These are phyloP conservation scores for Drosophila fulvimacula DNA, from an alignment of 2,888 invertebrate species.

Conservation along the genomic window DNA sequence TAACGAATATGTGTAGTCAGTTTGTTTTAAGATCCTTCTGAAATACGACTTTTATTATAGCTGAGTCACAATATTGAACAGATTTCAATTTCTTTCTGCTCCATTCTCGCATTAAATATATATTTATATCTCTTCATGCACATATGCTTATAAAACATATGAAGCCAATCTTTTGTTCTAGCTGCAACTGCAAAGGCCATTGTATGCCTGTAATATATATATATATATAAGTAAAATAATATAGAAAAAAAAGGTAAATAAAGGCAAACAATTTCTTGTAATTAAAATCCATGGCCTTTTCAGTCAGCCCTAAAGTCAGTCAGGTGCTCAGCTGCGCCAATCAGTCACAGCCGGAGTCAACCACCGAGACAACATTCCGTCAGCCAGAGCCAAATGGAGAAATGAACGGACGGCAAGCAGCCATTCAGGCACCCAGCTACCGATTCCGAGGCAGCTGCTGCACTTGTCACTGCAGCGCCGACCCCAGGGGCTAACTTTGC, in stretches of 20 bases:
- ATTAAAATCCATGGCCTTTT: slow-evolving; percentile 80
- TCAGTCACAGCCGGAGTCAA: slow-evolving; percentile 77
- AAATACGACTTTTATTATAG: too few species aligned
- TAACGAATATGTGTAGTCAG: too few species aligned
- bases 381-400: slow-evolving; percentile 17
- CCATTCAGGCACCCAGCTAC: slow-evolving; percentile 22
- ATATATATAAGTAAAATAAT: not conserved
- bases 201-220: slow-evolving; percentile 15
- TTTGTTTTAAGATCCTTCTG: too few species aligned
- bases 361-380: slow-evolving; percentile 65
- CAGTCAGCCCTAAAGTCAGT: slow-evolving; percentile 68
- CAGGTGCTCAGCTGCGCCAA: slow-evolving; percentile 79
- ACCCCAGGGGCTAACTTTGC: slow-evolving; percentile 47
- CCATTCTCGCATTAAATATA: too few species aligned
- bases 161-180: slow-evolving; percentile 61
- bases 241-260: slow-evolving; percentile 28
- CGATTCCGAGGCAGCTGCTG: slow-evolving; percentile 47
- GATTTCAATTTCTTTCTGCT: not conserved
- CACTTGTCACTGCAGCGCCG: slow-evolving; percentile 72
- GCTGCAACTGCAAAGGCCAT: slow-evolving; percentile 35
- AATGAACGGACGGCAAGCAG: slow-evolving; percentile 2
- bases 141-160: slow-evolving; percentile 11
- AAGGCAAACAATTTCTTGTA: slow-evolving; percentile 81
- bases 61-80: not conserved
- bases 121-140: not conserved